Conservation (phyloP, 1,140 invertebrate genomes). For the Aradophagus sp. region DNA sequence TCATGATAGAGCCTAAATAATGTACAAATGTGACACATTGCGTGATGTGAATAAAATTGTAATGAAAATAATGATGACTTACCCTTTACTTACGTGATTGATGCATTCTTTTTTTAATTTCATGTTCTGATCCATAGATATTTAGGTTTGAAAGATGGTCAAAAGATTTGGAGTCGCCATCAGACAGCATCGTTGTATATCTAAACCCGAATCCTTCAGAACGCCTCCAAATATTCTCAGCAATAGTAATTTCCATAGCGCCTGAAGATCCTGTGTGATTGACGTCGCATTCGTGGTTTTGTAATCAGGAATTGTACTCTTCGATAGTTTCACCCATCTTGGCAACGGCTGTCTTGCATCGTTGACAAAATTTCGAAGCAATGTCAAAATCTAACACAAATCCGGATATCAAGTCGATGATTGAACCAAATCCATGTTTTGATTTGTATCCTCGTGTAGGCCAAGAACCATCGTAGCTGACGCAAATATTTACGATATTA, state of each 20-base stretch:
- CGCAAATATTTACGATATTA: constrained; percentile 15
- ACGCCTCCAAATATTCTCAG: constrained; percentile 56
- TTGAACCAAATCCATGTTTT: constrained; percentile 48
- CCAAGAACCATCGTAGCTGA: constrained; percentile 45
- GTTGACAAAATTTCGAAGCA: constrained; percentile 43
- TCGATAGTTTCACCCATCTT: constrained; percentile 19
- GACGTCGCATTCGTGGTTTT: constrained; percentile 34
- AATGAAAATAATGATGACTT: constrained; percentile 9
- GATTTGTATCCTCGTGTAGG: constrained; percentile 35
- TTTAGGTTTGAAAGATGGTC: constrained; percentile 38
- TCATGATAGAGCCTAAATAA: constrained; percentile 16
- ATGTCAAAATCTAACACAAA: constrained; percentile 47
- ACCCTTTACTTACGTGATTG: constrained; percentile 58
- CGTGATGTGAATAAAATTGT: constrained; percentile 4
- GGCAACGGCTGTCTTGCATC: constrained; percentile 11
- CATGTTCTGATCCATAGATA: constrained; percentile 38
- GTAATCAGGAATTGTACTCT: constrained; percentile 32
- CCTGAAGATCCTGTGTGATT: constrained; percentile 44
- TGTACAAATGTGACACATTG: not conserved
- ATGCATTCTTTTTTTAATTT: constrained; percentile 59
- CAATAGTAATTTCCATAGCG: constrained; percentile 54
- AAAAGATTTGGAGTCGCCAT: constrained; percentile 57
- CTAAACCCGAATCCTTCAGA: constrained; percentile 44
- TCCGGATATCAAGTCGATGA: constrained; percentile 38
- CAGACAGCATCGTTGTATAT: constrained; percentile 53